Base-by-base conservation (phyloP, 2,797 vertebrate species). In the Oophaga sylvatica region DNA sequence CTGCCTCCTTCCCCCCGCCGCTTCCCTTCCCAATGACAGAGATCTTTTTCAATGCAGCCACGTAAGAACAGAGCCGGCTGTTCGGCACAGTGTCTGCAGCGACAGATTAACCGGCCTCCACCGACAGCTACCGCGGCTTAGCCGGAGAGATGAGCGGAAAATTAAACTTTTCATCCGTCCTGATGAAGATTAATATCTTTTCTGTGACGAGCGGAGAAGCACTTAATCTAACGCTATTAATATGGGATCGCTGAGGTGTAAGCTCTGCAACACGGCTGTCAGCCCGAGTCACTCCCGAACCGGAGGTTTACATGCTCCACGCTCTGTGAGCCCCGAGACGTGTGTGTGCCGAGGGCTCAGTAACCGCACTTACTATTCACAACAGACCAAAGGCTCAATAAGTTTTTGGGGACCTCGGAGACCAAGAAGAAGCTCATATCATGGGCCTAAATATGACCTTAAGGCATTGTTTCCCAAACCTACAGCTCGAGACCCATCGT, bases 131-230 rank as follows among this genome's bases (percentile, higher is more conserved):
- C 70, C 62, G 35, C 63, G 62, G 84, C 84, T 86, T 78, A 89
- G 80, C 88, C 79, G 48, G 29, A 91, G 83, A 91, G 60, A 90
- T 90, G 91, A 92, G 87, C 9, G 0, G 88, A 92, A 92, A 91
- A 92, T 90, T 90, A 90, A 93, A 92, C 89, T 94, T 91, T 90
- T 94, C 90, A 89, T 87, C 90, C 90, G 89, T 86, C n/a, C 88
- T 93, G 90, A 92, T 92, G 89, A 93, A 94, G 93, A 93, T 93
- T 91, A 93, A 92, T 92, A 92, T 90, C 87, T 92, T 90, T 78
- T 91, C 90, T 91, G 87, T 91, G 87, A 91, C 82, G 90, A 92
- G 90, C 90, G 87, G 90, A 91, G 90, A 91, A 53, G 56, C 35
- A 88, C 91, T 91, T 92, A 91, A 93, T 94, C 81, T 70, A 85